These are phyloP conservation scores for Serripes groenlandicus DNA, from an alignment of 2,888 invertebrate species.

Conservation along the genomic window DNA sequence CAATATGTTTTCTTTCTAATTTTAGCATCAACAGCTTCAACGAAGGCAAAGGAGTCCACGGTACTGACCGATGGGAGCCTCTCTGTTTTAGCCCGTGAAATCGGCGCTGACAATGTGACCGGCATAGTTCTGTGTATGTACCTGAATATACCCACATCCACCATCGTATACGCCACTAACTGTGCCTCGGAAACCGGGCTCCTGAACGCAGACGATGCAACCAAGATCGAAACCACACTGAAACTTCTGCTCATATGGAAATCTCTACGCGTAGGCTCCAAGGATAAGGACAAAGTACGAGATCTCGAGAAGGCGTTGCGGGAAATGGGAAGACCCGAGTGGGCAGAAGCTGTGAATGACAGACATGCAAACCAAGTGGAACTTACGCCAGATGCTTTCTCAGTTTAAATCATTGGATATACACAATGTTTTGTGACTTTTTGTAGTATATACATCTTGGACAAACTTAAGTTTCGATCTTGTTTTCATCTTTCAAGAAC, in stretches of 20 bases:
- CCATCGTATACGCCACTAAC: conserved; percentile 74
- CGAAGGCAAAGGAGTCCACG: conserved; percentile 70
- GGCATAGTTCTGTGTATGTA: conserved; percentile 76
- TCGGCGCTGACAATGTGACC: conserved; percentile 70
- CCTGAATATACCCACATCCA: conserved; percentile 77
- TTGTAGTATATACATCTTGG: too few relatives aligned
- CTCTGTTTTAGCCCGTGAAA: conserved; percentile 69
- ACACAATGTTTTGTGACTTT: too few relatives aligned
- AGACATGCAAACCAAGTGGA: conserved; percentile 74
- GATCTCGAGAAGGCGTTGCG: conserved; percentile 77
- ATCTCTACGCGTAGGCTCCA: conserved; percentile 66
- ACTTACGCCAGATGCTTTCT: conserved; percentile 75
- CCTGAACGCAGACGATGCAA: conserved; percentile 57
- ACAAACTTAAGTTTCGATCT: too few relatives aligned
- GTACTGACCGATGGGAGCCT: conserved; percentile 75
- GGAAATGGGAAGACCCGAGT: conserved; percentile 78
- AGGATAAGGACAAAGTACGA: conserved; percentile 77
- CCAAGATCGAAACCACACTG: conserved; percentile 67
- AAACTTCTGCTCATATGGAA: conserved; percentile 75
- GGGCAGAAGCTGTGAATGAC: conserved; percentile 76
- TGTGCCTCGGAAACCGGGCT: conserved; percentile 58
- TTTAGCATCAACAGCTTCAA: conserved; percentile 56
- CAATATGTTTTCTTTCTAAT: conserved; percentile 5
- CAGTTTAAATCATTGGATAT: too few relatives aligned
- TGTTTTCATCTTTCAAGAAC: too few relatives aligned